These are phyloP conservation scores for Zelleria hepariella DNA, from an alignment of 2,888 invertebrate genomes.

Conservation along the genomic window DNA sequence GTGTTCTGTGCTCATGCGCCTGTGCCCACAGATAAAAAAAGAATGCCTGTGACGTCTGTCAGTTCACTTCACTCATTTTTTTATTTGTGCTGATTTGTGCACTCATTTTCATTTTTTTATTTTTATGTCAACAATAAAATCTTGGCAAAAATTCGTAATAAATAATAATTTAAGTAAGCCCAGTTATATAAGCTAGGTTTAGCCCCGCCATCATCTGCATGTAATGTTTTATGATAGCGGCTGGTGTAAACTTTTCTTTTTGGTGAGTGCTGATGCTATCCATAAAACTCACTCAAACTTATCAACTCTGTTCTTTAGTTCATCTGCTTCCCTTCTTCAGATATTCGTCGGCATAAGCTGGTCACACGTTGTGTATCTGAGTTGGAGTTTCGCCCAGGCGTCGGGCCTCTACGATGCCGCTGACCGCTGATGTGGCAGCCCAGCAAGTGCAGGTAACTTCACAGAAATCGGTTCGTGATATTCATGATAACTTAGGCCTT, in stretches of 20 bases:
- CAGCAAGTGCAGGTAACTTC: constrained; percentile 73
- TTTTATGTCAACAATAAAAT: no score
- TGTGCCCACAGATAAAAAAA: no score
- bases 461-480: neutral
- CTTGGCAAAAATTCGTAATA: no score
- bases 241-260: neutral
- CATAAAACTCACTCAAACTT: neutral
- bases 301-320: neutral
- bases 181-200: no score
- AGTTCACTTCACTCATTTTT: no score
- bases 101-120: no score
- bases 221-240: neutral
- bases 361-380: constrained; percentile 64
- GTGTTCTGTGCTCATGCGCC: no score
- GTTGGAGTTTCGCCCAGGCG: constrained; percentile 60
- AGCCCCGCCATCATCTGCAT: neutral
- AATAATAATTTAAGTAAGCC: no score
- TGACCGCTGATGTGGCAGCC: constrained; percentile 83
- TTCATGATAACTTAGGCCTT: neutral
- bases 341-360: constrained; percentile 58
- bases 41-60: no score
- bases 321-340: constrained; percentile 21
- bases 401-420: constrained; percentile 75
- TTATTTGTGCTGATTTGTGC: no score
- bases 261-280: neutral